Evolutionary conservation across 2,797 vertebrate genomes (phyloP).

Genomic region (Cryptoblepharus egeriae): DNA sequence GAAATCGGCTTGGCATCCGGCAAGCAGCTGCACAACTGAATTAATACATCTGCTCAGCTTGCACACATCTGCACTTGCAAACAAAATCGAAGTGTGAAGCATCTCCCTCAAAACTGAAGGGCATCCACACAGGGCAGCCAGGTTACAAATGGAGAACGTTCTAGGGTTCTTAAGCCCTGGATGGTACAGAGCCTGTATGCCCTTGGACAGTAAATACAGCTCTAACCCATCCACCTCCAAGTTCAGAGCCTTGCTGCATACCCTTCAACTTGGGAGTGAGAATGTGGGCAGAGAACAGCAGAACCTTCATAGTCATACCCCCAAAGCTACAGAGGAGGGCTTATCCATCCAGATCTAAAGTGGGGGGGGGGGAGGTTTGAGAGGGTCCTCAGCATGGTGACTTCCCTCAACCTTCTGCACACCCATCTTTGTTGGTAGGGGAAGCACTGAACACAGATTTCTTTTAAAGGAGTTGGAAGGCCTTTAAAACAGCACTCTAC

Average conservation of each 20-base stretch:
- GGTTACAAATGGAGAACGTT: not conserved
- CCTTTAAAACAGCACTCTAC: too few species aligned
- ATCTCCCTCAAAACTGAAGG: not conserved
- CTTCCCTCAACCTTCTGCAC: too few species aligned
- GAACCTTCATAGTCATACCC: not conserved
- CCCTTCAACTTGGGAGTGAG: not conserved
- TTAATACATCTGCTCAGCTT: slow-evolving; percentile 41
- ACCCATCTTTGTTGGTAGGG: too few species aligned
- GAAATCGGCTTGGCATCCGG: slow-evolving; percentile 31
- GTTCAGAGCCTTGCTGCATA: not conserved
- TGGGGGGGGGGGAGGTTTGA: not conserved
- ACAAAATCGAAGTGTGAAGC: slow-evolving; percentile 1
- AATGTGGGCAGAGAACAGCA: not conserved
- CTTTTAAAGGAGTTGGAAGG: too few species aligned
- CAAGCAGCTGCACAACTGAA: slow-evolving; percentile 29
- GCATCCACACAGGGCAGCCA: not conserved
- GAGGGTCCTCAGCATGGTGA: too few species aligned
- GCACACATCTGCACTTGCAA: not conserved
- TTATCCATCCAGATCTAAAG: not conserved
- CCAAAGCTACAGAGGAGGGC: not conserved
- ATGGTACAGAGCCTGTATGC: not conserved
- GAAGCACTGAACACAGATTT: too few species aligned
- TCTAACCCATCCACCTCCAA: too few species aligned
- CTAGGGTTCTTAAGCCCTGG: not conserved
- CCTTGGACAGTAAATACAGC: not conserved